Base-by-base conservation (phyloP, 2,113 vertebrate genomes). In the Acrocephalus arundinaceus region DNA sequence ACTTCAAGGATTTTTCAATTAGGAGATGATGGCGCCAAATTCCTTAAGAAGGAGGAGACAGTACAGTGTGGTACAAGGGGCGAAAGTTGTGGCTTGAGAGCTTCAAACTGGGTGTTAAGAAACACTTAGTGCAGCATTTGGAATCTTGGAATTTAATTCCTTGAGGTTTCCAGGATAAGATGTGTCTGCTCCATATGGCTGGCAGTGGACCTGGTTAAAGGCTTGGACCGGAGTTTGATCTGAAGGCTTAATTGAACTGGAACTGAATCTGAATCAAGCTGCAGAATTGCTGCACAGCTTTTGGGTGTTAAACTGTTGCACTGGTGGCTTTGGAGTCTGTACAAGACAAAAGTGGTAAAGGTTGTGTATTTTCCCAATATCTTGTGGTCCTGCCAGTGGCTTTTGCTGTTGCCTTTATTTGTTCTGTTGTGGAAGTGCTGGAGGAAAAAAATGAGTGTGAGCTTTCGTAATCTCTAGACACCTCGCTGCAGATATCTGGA, bases 41-140 rank as follows among this genome's bases (percentile, higher is more conserved):
- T 55, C 75, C 0, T 0, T 24, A 2, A 37, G 41, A 13, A 92
- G 3, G 6, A 3, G 16, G 15, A 46, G 52, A 25, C 4, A 12
- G 1, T 2, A 0, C 31, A 22, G 2, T n/a, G 41, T 33, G 24
- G 19, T 19, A 12, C 24, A 3, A 23, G 13, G 11, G 25, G 28
- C 28, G 25, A 1, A 76, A 46, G 55, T 0, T 77, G 46, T 48
- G 41, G 7, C 51, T 71, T 54, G 18, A 59, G 15, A 81, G 16
- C 48, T 84, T 83, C 79, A 37, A 41, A 7, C 11, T 22, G 12
- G 15, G 16, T 1, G 0, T 24, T 43, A 30, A 22, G 52, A 76
- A 72, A 9, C 39, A 4, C 15, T 51, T 13, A 1, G 8, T 57
- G 76, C 55, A 80, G 31, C 20, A 9, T 8, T 46, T 62, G 31